phyloP scores from a whole-genome alignment of 2,888 invertebrate species.

The Eupithecia abbreviata region DNA sequence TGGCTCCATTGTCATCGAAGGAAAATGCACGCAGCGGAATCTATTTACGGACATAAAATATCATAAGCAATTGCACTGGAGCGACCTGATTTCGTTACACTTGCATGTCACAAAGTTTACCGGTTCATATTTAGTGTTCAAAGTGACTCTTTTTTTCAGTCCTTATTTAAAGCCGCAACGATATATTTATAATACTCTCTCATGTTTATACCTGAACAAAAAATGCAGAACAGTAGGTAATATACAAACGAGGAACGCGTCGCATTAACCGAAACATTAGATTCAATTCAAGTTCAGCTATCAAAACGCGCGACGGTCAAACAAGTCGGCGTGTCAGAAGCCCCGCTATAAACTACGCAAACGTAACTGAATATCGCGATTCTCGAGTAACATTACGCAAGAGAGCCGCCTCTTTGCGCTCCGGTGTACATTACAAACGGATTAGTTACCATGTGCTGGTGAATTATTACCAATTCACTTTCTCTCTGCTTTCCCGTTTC shows the following conservation, averaged over 20 bases:
- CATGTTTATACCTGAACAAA: neutral
- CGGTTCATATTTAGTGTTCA: conserved; percentile 10
- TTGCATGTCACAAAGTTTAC: conserved; percentile 14
- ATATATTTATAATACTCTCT: neutral
- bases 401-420: conserved; percentile 35
- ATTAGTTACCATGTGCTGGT: conserved; percentile 47
- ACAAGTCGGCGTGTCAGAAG: conserved; percentile 26
- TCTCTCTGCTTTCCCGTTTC: conserved; percentile 38
- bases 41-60: conserved; percentile 7
- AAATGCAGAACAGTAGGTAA: neutral
- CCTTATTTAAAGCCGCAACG: neutral
- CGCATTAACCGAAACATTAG: conserved; percentile 14
- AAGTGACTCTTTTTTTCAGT: neutral
- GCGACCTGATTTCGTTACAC: conserved; percentile 12
- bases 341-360: conserved; percentile 36
- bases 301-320: conserved; percentile 21
- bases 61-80: conserved; percentile 30
- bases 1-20: neutral
- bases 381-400: conserved; percentile 41
- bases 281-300: conserved; percentile 26
- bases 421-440: conserved; percentile 46
- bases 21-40: conserved; percentile 4
- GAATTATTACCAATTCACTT: conserved; percentile 44
- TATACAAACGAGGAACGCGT: neutral
- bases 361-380: conserved; percentile 47